Conservation (phyloP, 1,140 invertebrate species). For the Lithobius niger region DNA sequence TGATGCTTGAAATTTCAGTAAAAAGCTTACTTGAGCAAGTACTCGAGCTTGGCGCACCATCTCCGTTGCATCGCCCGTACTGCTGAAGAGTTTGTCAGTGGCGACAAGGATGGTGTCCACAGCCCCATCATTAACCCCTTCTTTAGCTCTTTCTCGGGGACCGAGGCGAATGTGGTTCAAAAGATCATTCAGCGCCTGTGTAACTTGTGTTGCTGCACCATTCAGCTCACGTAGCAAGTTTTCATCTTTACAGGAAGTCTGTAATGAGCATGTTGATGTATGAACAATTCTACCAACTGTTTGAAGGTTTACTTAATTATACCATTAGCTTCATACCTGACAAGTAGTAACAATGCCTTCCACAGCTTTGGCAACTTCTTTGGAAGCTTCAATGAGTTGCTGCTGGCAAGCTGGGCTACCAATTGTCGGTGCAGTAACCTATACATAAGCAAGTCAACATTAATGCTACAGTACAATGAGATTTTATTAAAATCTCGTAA, state of each 20-base stretch:
- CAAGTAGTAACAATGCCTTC: conserved; percentile 79
- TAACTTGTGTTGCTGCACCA: conserved; percentile 74
- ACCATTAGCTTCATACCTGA: conserved; percentile 33
- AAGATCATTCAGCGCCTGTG: conserved; percentile 75
- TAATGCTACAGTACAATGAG: not conserved
- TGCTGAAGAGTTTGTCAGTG: conserved; percentile 75
- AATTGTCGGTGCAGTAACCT: conserved; percentile 52
- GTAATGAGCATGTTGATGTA: conserved; percentile 19
- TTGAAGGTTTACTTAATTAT: not conserved
- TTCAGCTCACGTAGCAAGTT: conserved; percentile 58
- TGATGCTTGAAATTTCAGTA: not conserved
- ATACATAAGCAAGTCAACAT: not conserved
- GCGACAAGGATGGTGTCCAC: conserved; percentile 82
- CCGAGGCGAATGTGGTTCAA: conserved; percentile 62
- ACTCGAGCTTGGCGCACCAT: conserved; percentile 89
- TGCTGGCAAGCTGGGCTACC: conserved; percentile 84
- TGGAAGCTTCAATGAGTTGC: conserved; percentile 79
- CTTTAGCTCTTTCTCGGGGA: conserved; percentile 38
- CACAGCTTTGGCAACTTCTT: conserved; percentile 83
- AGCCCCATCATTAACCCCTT: conserved; percentile 53
- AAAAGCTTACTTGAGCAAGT: conserved; percentile 48
- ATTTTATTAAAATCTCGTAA: conserved; percentile 1
- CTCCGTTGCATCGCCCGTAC: conserved; percentile 68
- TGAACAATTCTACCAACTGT: too few relatives aligned
- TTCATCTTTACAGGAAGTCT: conserved; percentile 46